These are phyloP conservation scores for Physella acuta DNA, from an alignment of 1,140 invertebrate species.

Conservation along the genomic window DNA sequence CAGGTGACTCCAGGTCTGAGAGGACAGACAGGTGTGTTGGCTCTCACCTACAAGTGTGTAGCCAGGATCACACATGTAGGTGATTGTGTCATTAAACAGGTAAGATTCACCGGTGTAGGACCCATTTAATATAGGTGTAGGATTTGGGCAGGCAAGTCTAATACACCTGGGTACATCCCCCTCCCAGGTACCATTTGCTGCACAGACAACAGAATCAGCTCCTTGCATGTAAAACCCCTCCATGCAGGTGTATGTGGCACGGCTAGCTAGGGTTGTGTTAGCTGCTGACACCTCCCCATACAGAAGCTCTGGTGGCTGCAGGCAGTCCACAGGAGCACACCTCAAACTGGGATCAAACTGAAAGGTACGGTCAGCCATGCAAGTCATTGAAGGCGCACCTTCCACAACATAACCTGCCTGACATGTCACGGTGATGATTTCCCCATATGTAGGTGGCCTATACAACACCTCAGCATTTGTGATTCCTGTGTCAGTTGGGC, in stretches of 20 bases:
- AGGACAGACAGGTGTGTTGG: constrained; percentile 79
- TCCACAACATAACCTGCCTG: constrained; percentile 35
- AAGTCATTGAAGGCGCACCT: constrained; percentile 33
- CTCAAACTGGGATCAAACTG: constrained; percentile 39
- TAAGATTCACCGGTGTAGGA: constrained; percentile 47
- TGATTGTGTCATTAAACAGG: constrained; percentile 56
- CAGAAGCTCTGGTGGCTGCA: constrained; percentile 75
- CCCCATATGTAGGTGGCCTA: constrained; percentile 26
- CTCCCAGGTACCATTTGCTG: constrained; percentile 61
- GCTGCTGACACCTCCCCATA: constrained; percentile 71
- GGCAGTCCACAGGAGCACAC: constrained; percentile 78
- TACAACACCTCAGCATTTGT: constrained; percentile 32
- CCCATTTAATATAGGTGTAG: constrained; percentile 32
- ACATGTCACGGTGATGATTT: constrained; percentile 46
- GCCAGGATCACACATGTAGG: constrained; percentile 56
- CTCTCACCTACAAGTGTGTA: constrained; percentile 57
- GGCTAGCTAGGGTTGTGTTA: constrained; percentile 70
- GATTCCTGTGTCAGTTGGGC: constrained; percentile 30
- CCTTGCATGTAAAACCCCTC: constrained; percentile 37
- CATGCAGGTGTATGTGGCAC: constrained; percentile 39
- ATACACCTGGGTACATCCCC: constrained; percentile 36
- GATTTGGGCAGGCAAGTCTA: constrained; percentile 40
- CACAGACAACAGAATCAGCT: constrained; percentile 33
- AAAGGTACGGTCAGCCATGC: constrained; percentile 37
- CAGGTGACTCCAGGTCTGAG: constrained; percentile 73